Percentiles rank a stretch among this genome's conserved stretches.
phyloP scores from a whole-genome alignment of 1,140 invertebrate species.

The Drosophila leontia region DNA sequence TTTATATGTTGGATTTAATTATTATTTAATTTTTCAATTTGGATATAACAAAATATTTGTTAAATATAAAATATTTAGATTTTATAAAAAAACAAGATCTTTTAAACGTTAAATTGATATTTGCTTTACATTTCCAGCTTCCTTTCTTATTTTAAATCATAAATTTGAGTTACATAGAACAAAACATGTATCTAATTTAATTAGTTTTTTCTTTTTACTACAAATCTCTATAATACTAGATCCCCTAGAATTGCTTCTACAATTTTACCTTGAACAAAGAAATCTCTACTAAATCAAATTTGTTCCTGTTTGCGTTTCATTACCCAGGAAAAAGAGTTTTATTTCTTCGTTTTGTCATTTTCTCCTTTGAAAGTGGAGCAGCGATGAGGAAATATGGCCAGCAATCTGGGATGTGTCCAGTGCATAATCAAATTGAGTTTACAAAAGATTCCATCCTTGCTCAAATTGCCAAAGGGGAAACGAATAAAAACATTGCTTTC shows the following conservation, averaged over 20 bases:
- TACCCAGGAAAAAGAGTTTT: constrained; percentile 5
- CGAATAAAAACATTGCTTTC: constrained; percentile 47
- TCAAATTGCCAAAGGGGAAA: constrained; percentile 31
- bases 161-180: not conserved
- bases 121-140: not conserved
- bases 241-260: too few relatives aligned
- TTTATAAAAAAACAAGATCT: too few relatives aligned
- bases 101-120: too few relatives aligned
- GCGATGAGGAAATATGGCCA: constrained; percentile 3
- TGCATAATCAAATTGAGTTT: constrained; percentile 50
- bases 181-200: not conserved
- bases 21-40: not conserved
- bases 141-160: not conserved
- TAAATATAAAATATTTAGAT: too few relatives aligned
- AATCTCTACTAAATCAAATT: constrained; percentile 16
- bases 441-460: constrained; percentile 31
- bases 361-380: constrained; percentile 8
- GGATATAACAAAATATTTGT: too few relatives aligned
- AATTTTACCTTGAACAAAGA: too few relatives aligned
- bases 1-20: not conserved
- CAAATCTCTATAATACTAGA: not conserved
- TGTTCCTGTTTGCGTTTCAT: constrained; percentile 31
- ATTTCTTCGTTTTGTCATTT: constrained; percentile 1
- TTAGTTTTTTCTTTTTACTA: not conserved
- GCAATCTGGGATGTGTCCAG: constrained; percentile 29